Base-by-base conservation (phyloP, 2,113 vertebrate species). In the Taurulus bubalis region DNA sequence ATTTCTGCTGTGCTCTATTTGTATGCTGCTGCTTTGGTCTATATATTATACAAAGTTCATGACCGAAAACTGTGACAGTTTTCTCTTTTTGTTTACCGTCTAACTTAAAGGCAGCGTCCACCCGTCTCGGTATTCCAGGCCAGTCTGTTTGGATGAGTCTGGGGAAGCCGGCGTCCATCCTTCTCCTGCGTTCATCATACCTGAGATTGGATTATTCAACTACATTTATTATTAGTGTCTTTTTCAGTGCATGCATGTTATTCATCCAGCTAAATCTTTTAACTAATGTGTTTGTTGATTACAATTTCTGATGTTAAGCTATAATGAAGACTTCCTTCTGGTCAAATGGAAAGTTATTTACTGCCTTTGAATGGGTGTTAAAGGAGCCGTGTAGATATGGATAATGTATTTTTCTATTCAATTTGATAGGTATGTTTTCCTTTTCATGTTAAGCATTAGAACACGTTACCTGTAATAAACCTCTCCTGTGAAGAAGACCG, bases 391-490 rank as follows among this genome's bases (percentile, higher is more conserved):
- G 40, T 42, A 42, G 40, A 3, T 12, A 77, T 20, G 11, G 3
- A 32, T 9, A 8, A 8, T 51, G 49, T 22, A 51, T 49, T 20
- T 49, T 7, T 51, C 18, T 8, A 24, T 24, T 3, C 0, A 24
- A 56, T 30, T 65, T 65, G 3, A 18, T 32, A 1, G 32, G 14
- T 20, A 26, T 0, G 2, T 59, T 55, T 38, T 40, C 6, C 26
- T 66, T 24, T 12, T 69, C 18, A n/a, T 20, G 28, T 74, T 1
- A 6, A 2, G 0, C n/a, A 58, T 49, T 24, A 22, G 12, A 36
- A 22, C 18, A 14, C 30, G 18, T 81, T 85, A 94, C 93, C 92
- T 94, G 93, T 92, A 95, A 77, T 94, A 95, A 71, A 87, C 40
- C 4, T 91, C 62, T 71, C 85, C 90, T 20, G 64, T 68, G 67